Evolutionary conservation across 2,888 invertebrate species (phyloP).

Genomic region (Drosophila anomalipes): DNA sequence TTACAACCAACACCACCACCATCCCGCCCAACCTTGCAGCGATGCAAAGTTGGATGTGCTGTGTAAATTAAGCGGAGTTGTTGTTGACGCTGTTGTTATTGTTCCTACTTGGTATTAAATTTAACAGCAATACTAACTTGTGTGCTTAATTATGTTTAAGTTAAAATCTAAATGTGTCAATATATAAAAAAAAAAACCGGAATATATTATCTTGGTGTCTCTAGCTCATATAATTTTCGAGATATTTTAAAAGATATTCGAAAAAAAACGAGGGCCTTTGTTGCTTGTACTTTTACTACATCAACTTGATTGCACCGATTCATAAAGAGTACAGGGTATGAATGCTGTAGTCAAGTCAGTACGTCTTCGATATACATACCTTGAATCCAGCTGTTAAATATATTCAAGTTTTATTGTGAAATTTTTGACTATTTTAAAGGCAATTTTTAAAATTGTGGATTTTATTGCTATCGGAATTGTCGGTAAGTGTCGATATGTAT

Average conservation of each 20-base stretch:
- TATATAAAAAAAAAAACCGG: not conserved
- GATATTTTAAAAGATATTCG: not conserved
- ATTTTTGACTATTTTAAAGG: not conserved
- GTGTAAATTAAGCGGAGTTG: slow-evolving; percentile 62
- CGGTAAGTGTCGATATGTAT: not conserved
- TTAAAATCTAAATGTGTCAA: not conserved
- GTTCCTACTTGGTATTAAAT: slow-evolving; percentile 47
- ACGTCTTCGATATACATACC: not conserved
- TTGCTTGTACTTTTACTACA: not conserved
- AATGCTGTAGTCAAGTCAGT: not conserved
- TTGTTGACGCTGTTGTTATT: slow-evolving; percentile 6
- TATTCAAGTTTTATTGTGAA: not conserved
- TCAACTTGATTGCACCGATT: not conserved
- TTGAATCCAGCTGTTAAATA: not conserved
- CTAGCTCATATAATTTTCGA: not conserved
- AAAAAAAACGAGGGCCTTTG: not conserved
- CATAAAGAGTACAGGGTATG: not conserved
- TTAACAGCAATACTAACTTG: slow-evolving; percentile 16
- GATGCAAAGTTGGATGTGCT: slow-evolving; percentile 2
- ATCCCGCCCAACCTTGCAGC: not conserved
- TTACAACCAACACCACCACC: not conserved
- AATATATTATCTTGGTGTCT: not conserved
- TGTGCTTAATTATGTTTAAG: not conserved
- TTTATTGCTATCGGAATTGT: not conserved
- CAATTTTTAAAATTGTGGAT: not conserved